Evolutionary conservation across 2,113 vertebrate species (phyloP), one percentile per base, ranked within the genome.

Genomic region (Pygoscelis adeliae): DNA sequence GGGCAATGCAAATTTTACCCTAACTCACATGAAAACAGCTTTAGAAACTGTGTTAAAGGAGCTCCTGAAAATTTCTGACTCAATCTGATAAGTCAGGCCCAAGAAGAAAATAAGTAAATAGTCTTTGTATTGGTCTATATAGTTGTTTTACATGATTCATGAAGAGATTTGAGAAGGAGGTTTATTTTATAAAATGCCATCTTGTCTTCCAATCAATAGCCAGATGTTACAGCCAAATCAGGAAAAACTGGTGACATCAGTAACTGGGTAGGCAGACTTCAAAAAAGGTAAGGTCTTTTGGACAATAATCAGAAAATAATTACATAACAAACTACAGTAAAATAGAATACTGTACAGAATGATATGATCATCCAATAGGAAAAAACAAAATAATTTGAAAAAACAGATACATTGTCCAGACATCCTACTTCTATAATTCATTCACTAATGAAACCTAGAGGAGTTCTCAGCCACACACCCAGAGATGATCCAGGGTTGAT

Each of bases 1-100:
- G 40, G 55, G 67, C 47, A 93, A 77, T 86, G 71, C 26, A 94
- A 70, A 80, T 94, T 93, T 87, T 88, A 52, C 27, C 29, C 9
- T 81, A 69, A 66, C 18, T 88, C n/a, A 58, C 7, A 47, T 12
- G 7, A 32, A 74, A 93, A 83, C 13, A 73, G 15, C 15, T 93
- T 83, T 58, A 77, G 58, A 86, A 85, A 89, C 13, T 55, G 30
- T 72, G 25, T 34, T 71, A 66, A 81, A 74, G 10, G 19, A 79
- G 21, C 2, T 80, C 20, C 49, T 73, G 70, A 90, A 87, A 85
- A 63, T 58, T 80, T 87, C 32, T 65, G 5, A 46, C 29, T 93
- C 10, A 58, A 47, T 46, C 36, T 77, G 27, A 2, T 44, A 63
- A 50, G 19, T 77, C 9, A 32, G 5, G 5, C 5, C 7, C 5